Conservation (phyloP, 2,113 vertebrate species). For the Heptranchias perlo region DNA sequence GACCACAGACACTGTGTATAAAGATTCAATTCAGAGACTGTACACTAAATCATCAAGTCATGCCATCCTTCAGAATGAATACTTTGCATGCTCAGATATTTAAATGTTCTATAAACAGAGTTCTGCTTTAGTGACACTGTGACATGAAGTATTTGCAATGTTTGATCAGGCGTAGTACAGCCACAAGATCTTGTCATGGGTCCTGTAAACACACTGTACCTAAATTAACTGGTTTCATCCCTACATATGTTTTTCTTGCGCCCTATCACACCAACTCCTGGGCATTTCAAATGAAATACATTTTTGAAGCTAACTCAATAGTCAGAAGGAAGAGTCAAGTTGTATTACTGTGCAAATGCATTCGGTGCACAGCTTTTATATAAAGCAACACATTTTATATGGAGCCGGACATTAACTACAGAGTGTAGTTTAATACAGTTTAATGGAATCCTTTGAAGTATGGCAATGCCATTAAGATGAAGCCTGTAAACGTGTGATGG, state of each 20-base stretch:
- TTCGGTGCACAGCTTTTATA: not conserved
- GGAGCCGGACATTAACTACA: slow-evolving; percentile 6
- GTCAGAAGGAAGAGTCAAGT: not conserved
- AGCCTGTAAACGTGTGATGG: not conserved
- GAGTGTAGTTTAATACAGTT: slow-evolving; percentile 15
- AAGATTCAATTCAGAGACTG: not conserved
- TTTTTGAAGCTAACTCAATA: not conserved
- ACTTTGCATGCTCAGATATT: not conserved
- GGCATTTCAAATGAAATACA: not conserved
- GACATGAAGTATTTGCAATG: not conserved
- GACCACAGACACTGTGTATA: not conserved
- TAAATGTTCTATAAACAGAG: slow-evolving; percentile 1
- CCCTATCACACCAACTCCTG: not conserved
- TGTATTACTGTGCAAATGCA: not conserved
- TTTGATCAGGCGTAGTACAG: not conserved
- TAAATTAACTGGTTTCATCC: not conserved
- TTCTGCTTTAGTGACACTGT: not conserved
- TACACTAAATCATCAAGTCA: not conserved
- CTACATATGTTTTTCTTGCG: not conserved
- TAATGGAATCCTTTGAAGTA: slow-evolving; percentile 36
- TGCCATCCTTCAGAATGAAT: not conserved
- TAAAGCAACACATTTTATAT: slow-evolving; percentile 25
- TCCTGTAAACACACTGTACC: not conserved
- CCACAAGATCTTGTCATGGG: not conserved
- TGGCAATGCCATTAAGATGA: slow-evolving; percentile 16